Percentiles rank a stretch among this genome's conserved stretches.
Evolutionary conservation across 2,888 invertebrate species (phyloP).

Genomic region (Bellardia bayeri): DNA sequence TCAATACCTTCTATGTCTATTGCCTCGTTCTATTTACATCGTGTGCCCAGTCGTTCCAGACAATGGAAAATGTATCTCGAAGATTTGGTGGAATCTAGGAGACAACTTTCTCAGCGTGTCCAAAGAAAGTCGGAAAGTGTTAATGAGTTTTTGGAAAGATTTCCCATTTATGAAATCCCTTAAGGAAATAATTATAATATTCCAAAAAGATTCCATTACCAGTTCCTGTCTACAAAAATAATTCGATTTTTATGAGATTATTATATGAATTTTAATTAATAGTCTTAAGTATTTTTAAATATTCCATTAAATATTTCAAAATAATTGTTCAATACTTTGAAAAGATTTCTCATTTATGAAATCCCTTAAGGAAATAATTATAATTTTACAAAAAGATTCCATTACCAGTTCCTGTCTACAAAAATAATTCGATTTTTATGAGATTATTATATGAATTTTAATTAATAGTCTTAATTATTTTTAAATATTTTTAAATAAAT

Average conservation of each 20-base stretch:
- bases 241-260: too few relatives aligned
- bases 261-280: too few relatives aligned
- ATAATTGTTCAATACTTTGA: neutral
- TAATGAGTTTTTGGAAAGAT: conserved; percentile 39
- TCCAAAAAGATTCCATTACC: too few relatives aligned
- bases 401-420: too few relatives aligned
- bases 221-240: too few relatives aligned
- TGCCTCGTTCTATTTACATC: conserved; percentile 22
- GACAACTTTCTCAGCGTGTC: neutral
- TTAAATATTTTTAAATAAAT: too few relatives aligned
- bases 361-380: neutral
- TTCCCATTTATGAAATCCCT: conserved; percentile 13
- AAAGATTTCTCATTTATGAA: conserved; percentile 30
- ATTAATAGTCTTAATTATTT: too few relatives aligned
- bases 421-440: too few relatives aligned
- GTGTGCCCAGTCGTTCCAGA: conserved; percentile 46
- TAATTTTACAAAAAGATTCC: too few relatives aligned
- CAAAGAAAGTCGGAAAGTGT: conserved; percentile 11
- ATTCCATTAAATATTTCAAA: too few relatives aligned
- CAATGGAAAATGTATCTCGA: conserved; percentile 41
- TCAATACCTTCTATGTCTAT: neutral
- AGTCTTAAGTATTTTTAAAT: too few relatives aligned
- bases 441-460: too few relatives aligned
- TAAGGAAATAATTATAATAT: neutral
- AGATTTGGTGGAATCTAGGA: conserved; percentile 30